These are phyloP conservation scores for Griposia aprilina DNA, from an alignment of 2,888 invertebrate genomes.

Conservation along the genomic window DNA sequence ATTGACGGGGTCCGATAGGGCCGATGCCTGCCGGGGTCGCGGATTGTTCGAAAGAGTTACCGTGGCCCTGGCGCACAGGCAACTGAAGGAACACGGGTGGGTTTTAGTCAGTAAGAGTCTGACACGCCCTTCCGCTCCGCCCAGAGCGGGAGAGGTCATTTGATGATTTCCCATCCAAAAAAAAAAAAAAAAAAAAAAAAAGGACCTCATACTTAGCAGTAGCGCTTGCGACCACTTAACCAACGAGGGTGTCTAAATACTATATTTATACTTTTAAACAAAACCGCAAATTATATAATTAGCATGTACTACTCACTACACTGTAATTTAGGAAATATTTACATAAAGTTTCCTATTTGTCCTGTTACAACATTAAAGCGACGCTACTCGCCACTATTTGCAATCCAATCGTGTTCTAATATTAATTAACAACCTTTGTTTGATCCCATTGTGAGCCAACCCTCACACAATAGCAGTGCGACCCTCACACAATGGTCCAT, in stretches of 20 bases:
- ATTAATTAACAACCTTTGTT: slow-evolving; percentile 60
- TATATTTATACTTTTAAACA: background rate
- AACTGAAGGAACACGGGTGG: too few species aligned
- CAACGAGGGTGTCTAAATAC: too few species aligned
- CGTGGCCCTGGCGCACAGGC: too few species aligned
- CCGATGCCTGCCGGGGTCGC: too few species aligned
- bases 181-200: too few species aligned
- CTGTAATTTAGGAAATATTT: background rate
- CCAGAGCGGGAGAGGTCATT: too few species aligned
- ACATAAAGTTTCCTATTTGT: slow-evolving; percentile 1
- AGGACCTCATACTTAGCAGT: background rate
- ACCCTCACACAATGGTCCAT: slow-evolving; percentile 46
- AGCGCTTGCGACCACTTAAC: background rate
- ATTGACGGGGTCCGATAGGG: too few species aligned
- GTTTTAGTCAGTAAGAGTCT: too few species aligned
- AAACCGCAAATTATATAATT: background rate
- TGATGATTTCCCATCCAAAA: too few species aligned
- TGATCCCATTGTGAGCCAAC: slow-evolving; percentile 40
- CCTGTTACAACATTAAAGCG: slow-evolving; percentile 12
- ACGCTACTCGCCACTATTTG: slow-evolving; percentile 45
- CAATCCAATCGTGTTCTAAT: slow-evolving; percentile 54
- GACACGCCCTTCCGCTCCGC: too few species aligned
- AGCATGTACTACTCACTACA: background rate
- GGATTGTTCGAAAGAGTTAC: too few species aligned
- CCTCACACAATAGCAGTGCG: slow-evolving; percentile 31